phyloP scores from a whole-genome alignment of 2,797 vertebrate species.

The Arnoldichthys spilopterus region DNA sequence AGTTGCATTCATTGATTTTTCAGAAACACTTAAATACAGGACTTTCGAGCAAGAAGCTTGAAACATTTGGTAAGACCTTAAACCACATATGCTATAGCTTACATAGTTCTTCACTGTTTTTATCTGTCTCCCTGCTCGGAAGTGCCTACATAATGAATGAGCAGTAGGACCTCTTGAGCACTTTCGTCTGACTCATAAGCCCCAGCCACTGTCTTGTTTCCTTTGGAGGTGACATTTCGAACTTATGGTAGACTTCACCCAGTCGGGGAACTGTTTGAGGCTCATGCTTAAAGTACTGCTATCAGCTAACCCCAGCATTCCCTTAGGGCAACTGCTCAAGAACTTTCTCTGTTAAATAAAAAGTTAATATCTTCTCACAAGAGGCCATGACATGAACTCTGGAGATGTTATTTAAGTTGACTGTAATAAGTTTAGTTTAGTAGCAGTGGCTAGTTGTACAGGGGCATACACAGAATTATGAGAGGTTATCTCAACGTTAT shows the following conservation, averaged over 20 bases:
- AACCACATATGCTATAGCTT: not conserved
- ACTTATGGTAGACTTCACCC: slow-evolving; percentile 20
- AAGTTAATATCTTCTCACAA: slow-evolving; percentile 9
- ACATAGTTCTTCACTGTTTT: not conserved
- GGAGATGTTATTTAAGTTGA: slow-evolving; percentile 3
- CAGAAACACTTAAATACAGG: no score
- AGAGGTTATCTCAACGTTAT: no score
- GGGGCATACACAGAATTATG: no score
- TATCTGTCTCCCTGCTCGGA: slow-evolving; percentile 3
- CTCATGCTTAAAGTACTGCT: slow-evolving; percentile 8
- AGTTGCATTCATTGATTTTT: not conserved
- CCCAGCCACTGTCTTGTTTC: slow-evolving; percentile 7
- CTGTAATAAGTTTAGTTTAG: not conserved
- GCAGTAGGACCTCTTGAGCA: not conserved
- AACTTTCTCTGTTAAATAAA: slow-evolving; percentile 24
- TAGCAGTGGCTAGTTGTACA: not conserved
- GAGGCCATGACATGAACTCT: not conserved
- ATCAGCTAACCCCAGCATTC: slow-evolving; percentile 4
- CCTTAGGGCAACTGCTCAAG: slow-evolving; percentile 8
- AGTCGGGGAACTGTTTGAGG: slow-evolving; percentile 20
- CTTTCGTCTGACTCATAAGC: slow-evolving; percentile 18
- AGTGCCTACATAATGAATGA: slow-evolving; percentile 13
- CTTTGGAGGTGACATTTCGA: slow-evolving; percentile 18
- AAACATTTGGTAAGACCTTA: not conserved
- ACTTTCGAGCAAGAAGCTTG: not conserved